Evolutionary conservation across 2,888 invertebrate genomes (phyloP).

Genomic region (Rhamphomyia laevipes): DNA sequence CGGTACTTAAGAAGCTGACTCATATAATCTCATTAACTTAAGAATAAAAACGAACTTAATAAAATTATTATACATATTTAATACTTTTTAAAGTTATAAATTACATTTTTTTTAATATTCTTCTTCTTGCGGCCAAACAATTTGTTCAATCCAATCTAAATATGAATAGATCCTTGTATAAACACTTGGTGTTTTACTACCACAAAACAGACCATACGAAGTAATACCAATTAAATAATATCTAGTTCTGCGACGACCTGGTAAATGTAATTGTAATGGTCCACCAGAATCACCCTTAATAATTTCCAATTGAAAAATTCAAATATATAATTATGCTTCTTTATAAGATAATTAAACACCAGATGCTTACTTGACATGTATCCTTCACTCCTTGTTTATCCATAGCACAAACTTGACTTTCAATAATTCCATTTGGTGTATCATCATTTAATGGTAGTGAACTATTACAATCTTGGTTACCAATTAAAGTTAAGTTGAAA

Average conservation of each 20-base stretch:
- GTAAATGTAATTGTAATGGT: slow-evolving; percentile 29
- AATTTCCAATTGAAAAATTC: slow-evolving; percentile 23
- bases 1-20: too few species aligned
- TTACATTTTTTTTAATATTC: too few species aligned
- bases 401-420: slow-evolving; percentile 14
- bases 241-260: slow-evolving; percentile 16
- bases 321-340: neutral
- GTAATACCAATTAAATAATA: slow-evolving; percentile 33
- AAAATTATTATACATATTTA: too few species aligned
- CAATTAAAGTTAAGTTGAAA: slow-evolving; percentile 6
- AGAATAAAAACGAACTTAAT: too few species aligned
- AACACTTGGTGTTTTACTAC: slow-evolving; percentile 28
- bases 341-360: too few species aligned
- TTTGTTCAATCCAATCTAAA: slow-evolving; percentile 33
- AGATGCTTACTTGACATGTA: neutral
- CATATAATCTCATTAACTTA: too few species aligned
- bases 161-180: slow-evolving; percentile 29
- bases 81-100: too few species aligned
- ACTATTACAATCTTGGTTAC: slow-evolving; percentile 8
- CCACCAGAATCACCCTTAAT: slow-evolving; percentile 33
- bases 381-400: slow-evolving; percentile 1
- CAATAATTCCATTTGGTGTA: slow-evolving; percentile 8
- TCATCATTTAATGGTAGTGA: neutral
- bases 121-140: slow-evolving; percentile 20
- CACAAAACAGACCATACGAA: slow-evolving; percentile 31